Percentiles rank a stretch among this genome's conserved stretches.
phyloP scores from a whole-genome alignment of 2,888 invertebrate species.

The Epsilonema sp. region DNA sequence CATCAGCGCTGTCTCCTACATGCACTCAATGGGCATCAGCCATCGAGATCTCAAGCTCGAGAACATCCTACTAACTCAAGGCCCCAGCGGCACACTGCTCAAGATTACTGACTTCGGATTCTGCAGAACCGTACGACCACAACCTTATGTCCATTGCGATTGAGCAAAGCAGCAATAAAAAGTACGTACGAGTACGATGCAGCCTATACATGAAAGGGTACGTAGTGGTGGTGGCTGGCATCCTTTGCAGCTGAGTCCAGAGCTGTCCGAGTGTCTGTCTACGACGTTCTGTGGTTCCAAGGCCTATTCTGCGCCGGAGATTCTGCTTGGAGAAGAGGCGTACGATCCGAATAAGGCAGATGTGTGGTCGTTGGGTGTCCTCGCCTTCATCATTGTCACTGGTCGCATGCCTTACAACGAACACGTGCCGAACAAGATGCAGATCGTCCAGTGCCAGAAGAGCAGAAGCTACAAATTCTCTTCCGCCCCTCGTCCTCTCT shows the following conservation, averaged over 20 bases:
- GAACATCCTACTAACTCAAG: conserved; percentile 30
- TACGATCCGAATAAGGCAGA: neutral
- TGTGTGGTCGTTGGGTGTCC: conserved; percentile 32
- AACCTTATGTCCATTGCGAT: too few relatives aligned
- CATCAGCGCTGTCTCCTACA: conserved; percentile 29
- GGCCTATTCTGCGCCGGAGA: conserved; percentile 31
- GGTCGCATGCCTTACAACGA: conserved; percentile 37
- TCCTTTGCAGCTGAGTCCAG: too few relatives aligned
- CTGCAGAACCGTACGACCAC: conserved; percentile 19
- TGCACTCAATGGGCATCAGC: conserved; percentile 31
- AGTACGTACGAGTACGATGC: neutral
- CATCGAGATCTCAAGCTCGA: conserved; percentile 37
- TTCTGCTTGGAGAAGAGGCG: conserved; percentile 27
- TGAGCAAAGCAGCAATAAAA: too few relatives aligned
- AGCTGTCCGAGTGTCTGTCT: conserved; percentile 20
- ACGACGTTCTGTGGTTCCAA: conserved; percentile 36
- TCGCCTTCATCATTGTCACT: conserved; percentile 33
- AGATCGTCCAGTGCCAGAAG: conserved; percentile 5
- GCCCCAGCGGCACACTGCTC: conserved; percentile 24
- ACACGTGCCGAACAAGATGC: conserved; percentile 26
- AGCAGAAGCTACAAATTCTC: neutral
- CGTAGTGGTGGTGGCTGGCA: too few relatives aligned
- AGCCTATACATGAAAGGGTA: too few relatives aligned
- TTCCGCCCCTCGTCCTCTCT: too few relatives aligned
- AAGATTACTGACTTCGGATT: conserved; percentile 36